A percentile compares a stretch with the other conserved stretches of the same genome.
Conservation (phyloP, 2,888 invertebrate species). For the Luffia ferchaultella region DNA sequence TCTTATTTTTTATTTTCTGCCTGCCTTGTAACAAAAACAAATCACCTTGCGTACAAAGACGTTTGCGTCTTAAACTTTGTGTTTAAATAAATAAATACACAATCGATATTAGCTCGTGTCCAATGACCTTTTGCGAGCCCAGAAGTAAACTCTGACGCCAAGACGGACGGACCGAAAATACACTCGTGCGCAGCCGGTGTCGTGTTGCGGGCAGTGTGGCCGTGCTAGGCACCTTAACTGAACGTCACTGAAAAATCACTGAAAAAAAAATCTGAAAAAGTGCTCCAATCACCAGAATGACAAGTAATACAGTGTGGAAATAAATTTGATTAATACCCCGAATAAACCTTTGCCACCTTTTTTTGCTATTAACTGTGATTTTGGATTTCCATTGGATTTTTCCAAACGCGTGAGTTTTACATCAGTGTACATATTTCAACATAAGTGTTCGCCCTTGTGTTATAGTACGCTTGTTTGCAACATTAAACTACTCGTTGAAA, state of each 20-base stretch:
- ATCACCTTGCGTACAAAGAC: no score
- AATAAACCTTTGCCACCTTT: not conserved
- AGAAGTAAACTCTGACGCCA: conserved; percentile 54
- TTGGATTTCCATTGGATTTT: not conserved
- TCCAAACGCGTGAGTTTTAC: not conserved
- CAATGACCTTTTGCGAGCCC: conserved; percentile 57
- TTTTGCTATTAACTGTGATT: not conserved
- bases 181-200: conserved; percentile 38
- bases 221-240: conserved; percentile 29
- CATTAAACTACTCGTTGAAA: no score
- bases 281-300: not conserved
- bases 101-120: conserved; percentile 27
- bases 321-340: conserved; percentile 1
- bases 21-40: no score
- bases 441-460: not conserved
- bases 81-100: not conserved
- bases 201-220: conserved; percentile 51
- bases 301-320: conserved; percentile 25
- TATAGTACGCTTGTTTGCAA: not conserved
- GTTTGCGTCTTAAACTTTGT: no score
- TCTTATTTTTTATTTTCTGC: no score
- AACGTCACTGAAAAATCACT: conserved; percentile 22
- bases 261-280: conserved; percentile 18
- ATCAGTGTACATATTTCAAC: not conserved
- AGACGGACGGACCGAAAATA: conserved; percentile 45